A percentile compares a stretch with the other conserved stretches of the same genome.
phyloP scores from a whole-genome alignment of 2,797 vertebrate genomes.

The Rhyacichthys aspro region DNA sequence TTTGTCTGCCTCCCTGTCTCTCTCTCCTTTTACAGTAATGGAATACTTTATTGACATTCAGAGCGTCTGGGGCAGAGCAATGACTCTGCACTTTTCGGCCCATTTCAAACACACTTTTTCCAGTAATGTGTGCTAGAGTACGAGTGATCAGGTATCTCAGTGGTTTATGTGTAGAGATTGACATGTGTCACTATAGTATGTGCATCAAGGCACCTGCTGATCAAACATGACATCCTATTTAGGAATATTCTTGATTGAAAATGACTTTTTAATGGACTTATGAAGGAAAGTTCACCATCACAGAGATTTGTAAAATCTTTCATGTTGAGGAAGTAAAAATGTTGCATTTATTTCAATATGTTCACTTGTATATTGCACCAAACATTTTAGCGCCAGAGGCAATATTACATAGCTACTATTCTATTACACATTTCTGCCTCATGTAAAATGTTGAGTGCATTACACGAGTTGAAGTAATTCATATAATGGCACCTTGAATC shows the following conservation, averaged over 20 bases:
- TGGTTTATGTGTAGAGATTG: not conserved
- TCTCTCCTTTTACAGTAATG: conserved; percentile 74
- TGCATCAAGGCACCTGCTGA: no score
- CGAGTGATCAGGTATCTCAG: conserved; percentile 21
- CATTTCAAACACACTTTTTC: conserved; percentile 54
- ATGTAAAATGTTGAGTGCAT: conserved; percentile 10
- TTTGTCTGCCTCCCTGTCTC: conserved; percentile 47
- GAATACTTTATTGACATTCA: conserved; percentile 78
- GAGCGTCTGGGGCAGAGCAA: conserved; percentile 58
- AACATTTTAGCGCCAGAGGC: no score
- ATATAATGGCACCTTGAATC: conserved; percentile 9
- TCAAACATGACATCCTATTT: no score
- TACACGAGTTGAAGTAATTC: conserved; percentile 2
- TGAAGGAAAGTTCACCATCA: no score
- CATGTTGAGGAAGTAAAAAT: no score
- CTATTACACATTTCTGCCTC: not conserved
- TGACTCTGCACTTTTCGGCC: conserved; percentile 78
- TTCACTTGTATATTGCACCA: no score
- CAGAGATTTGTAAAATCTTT: no score
- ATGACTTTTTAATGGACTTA: no score
- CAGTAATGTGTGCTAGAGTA: conserved; percentile 47
- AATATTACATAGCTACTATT: no score
- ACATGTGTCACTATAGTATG: not conserved
- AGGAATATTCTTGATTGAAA: no score
- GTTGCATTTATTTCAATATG: no score